A percentile compares a stretch with the other conserved stretches of the same genome.
Conservation (phyloP, 1,140 invertebrate species). For the Ostrea edulis region DNA sequence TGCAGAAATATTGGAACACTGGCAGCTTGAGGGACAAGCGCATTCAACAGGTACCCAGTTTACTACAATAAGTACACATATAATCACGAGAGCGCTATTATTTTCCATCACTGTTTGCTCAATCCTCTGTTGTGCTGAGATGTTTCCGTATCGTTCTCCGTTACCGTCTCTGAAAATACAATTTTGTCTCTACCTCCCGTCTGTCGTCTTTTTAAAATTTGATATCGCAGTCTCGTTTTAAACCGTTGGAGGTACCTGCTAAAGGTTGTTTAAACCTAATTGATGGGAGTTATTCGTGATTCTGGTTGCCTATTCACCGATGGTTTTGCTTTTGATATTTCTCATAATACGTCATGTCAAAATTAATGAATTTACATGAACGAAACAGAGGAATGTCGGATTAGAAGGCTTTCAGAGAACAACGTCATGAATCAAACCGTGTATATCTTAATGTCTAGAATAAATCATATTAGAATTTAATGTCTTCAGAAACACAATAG, state of each 20-base stretch:
- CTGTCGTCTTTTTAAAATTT: not conserved
- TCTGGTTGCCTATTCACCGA: slow-evolving; percentile 6
- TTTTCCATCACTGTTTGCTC: slow-evolving; percentile 2
- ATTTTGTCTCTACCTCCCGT: not conserved
- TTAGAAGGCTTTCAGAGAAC: not conserved
- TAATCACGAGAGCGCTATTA: not conserved
- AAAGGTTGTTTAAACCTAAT: not conserved
- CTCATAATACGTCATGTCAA: slow-evolving; percentile 37
- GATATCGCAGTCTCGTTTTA: not conserved
- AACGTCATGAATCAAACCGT: not conserved
- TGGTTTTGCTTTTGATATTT: slow-evolving; percentile 31
- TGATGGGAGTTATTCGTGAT: not conserved
- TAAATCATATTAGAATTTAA: slow-evolving; percentile 31
- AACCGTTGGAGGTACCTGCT: not conserved
- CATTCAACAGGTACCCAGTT: not conserved
- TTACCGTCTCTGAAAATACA: not conserved
- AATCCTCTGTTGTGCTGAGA: not conserved
- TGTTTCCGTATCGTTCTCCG: not conserved
- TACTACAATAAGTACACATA: not conserved
- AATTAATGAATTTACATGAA: slow-evolving; percentile 33
- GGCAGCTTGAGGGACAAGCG: not conserved
- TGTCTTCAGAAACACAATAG: not conserved
- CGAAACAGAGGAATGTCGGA: slow-evolving; percentile 33
- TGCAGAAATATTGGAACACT: not conserved
- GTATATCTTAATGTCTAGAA: slow-evolving; percentile 15